Evolutionary conservation across 1,140 invertebrate genomes (phyloP).

Genomic region (Limonius californicus): DNA sequence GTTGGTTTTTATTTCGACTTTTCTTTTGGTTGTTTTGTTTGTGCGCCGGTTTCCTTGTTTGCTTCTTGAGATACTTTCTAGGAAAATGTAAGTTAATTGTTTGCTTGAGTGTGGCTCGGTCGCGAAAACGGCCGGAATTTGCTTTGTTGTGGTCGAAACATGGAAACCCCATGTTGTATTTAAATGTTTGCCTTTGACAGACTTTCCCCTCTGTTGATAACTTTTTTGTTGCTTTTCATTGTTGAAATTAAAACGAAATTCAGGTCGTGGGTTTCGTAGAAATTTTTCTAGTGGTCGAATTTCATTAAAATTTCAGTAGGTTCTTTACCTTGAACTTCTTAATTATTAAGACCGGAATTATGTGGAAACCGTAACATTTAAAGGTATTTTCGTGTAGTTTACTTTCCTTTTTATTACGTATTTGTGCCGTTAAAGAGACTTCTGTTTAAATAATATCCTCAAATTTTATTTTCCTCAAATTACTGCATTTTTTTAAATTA

Average conservation of each 20-base stretch:
- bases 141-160: conserved; percentile 13
- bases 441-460: too few species aligned
- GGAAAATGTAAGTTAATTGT: conserved; percentile 37
- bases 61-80: conserved; percentile 31
- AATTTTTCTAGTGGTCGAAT: background rate
- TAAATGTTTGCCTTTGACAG: background rate
- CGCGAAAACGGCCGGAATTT: background rate
- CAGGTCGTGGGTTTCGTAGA: background rate
- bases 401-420: too few species aligned
- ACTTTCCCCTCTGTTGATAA: background rate
- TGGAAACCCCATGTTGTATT: conserved; percentile 6
- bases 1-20: conserved; percentile 21
- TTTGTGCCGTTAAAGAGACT: too few species aligned
- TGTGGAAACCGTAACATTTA: too few species aligned
- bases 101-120: background rate
- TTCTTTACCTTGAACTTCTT: too few species aligned
- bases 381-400: too few species aligned
- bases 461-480: too few species aligned
- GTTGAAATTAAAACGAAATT: too few species aligned
- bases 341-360: too few species aligned
- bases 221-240: too few species aligned
- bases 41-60: conserved; percentile 33
- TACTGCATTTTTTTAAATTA: too few species aligned
- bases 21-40: conserved; percentile 23
- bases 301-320: background rate